These are phyloP conservation scores for Menidia beryllina DNA, from an alignment of 2,113 vertebrate species.

Conservation along the genomic window DNA sequence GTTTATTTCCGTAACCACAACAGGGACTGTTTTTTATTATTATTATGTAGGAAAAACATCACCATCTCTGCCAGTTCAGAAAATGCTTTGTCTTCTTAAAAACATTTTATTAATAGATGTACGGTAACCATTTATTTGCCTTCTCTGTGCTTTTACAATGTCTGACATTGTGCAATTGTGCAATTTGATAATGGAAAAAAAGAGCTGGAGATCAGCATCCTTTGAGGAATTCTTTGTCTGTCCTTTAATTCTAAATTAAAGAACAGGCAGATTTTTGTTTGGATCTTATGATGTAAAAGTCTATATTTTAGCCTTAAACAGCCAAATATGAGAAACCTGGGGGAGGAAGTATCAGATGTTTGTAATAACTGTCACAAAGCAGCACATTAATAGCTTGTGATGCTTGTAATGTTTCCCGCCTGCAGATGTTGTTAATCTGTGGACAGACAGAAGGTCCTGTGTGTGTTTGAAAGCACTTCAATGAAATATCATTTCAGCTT, in stretches of 20 bases:
- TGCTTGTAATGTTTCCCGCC: no score
- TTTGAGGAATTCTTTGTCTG: not conserved
- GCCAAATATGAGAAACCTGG: no score
- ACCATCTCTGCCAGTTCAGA: not conserved
- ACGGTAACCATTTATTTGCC: conserved; percentile 30
- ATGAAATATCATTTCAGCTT: not conserved
- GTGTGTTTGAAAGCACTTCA: no score
- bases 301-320: not conserved
- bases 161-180: not conserved
- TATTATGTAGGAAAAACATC: not conserved
- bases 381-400: no score
- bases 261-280: not conserved
- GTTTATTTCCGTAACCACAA: not conserved
- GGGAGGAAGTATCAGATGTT: no score
- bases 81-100: conserved; percentile 28
- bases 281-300: not conserved
- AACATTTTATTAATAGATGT: conserved; percentile 20
- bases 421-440: not conserved
- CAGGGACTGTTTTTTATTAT: not conserved
- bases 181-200: not conserved
- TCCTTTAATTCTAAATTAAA: no score
- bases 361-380: no score
- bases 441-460: not conserved
- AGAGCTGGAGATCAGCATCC: no score
- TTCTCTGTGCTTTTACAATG: conserved; percentile 9